phyloP scores from a whole-genome alignment of 1,140 invertebrate genomes.

The Probaryconus sp. region DNA sequence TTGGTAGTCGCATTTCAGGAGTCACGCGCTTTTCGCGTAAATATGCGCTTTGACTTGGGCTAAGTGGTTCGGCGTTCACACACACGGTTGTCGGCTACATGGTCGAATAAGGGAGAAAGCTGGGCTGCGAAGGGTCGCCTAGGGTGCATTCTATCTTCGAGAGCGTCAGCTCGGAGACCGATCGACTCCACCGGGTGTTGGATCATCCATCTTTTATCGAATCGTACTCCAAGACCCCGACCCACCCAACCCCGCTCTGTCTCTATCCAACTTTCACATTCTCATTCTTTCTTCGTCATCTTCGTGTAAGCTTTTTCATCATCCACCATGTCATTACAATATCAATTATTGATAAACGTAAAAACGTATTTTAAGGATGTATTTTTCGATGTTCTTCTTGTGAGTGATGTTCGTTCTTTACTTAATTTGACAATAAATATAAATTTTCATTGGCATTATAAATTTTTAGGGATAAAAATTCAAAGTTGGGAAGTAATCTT shows the following conservation, averaged over 20 bases:
- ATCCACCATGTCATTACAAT: background rate
- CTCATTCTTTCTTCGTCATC: background rate
- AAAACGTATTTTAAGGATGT: too few species aligned
- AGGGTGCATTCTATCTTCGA: slow-evolving; percentile 77
- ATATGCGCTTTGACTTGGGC: slow-evolving; percentile 65
- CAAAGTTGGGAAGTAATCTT: too few species aligned
- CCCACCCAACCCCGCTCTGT: background rate
- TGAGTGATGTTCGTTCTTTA: too few species aligned
- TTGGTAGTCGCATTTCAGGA: slow-evolving; percentile 57
- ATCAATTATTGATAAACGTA: background rate
- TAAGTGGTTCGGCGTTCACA: slow-evolving; percentile 62
- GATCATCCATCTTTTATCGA: slow-evolving; percentile 77
- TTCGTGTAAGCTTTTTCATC: background rate
- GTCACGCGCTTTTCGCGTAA: slow-evolving; percentile 70
- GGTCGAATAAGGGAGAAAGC: slow-evolving; percentile 56
- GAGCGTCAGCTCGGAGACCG: slow-evolving; percentile 75
- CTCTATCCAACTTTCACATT: slow-evolving; percentile 27
- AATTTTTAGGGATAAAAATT: too few species aligned
- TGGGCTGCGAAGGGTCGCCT: slow-evolving; percentile 64
- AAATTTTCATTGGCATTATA: too few species aligned
- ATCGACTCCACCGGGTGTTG: slow-evolving; percentile 70
- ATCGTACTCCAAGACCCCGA: slow-evolving; percentile 49
- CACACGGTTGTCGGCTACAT: slow-evolving; percentile 43
- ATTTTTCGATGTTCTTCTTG: too few species aligned
- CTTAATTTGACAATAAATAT: too few species aligned